Evolutionary conservation across 2,888 invertebrate genomes (phyloP).

Genomic region (Stratiomys singularior): DNA sequence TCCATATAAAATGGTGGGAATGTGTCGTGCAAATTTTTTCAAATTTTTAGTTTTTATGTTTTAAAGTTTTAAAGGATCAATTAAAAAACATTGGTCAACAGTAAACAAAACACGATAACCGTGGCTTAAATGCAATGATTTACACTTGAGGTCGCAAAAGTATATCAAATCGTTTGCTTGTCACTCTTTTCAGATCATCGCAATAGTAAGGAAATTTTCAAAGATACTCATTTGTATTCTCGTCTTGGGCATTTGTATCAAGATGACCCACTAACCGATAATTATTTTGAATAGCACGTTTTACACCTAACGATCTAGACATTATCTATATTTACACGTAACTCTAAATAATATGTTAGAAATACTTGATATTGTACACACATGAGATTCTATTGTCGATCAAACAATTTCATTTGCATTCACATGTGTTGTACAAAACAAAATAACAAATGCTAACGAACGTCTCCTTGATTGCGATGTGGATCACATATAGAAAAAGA

Average conservation of each 20-base stretch:
- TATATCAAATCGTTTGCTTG: too few relatives aligned
- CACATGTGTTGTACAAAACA: not conserved
- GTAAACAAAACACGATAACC: too few relatives aligned
- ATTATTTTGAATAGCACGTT: not conserved
- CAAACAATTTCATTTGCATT: not conserved
- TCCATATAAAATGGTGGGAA: too few relatives aligned
- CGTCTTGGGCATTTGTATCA: not conserved
- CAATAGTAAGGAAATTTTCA: not conserved
- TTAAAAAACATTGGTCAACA: too few relatives aligned
- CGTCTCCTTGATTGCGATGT: not conserved
- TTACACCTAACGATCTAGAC: not conserved
- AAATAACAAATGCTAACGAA: too few relatives aligned
- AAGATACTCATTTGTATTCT: not conserved
- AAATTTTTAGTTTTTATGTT: too few relatives aligned
- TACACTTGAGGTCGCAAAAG: too few relatives aligned
- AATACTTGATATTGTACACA: not conserved
- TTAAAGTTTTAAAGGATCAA: too few relatives aligned
- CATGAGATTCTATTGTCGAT: conserved; percentile 2
- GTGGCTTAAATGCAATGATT: too few relatives aligned
- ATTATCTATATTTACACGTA: not conserved
- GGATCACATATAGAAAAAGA: not conserved
- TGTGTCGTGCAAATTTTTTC: too few relatives aligned
- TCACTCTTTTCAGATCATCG: too few relatives aligned
- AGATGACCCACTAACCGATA: conserved; percentile 28
- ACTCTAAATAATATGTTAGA: not conserved